Evolutionary conservation across 2,113 vertebrate species (phyloP).

Genomic region (Morphnarchus princeps): DNA sequence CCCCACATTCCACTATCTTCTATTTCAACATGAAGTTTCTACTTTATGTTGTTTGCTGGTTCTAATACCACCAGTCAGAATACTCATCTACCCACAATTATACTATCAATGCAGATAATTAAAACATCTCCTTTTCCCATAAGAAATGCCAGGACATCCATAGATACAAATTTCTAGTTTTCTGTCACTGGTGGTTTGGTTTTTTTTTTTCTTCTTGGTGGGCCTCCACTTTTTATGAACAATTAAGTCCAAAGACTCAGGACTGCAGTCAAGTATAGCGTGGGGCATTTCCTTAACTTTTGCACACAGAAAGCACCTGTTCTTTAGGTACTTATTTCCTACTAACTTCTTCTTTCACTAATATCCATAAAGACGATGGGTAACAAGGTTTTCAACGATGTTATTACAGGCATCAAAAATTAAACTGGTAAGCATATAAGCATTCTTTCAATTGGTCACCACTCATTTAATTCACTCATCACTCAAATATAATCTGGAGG

Average conservation of each 20-base stretch:
- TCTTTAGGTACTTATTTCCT: background rate
- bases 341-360: background rate
- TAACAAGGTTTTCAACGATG: background rate
- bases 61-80: background rate
- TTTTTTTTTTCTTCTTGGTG: background rate
- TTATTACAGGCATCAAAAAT: background rate
- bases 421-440: background rate
- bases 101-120: background rate
- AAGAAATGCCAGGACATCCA: background rate
- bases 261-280: background rate
- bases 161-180: background rate
- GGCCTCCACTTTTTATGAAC: background rate
- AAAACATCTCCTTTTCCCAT: background rate
- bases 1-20: background rate
- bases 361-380: background rate
- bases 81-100: background rate
- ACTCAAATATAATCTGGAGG: background rate
- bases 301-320: background rate
- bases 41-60: background rate
- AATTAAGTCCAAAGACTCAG: background rate
- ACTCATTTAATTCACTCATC: background rate
- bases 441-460: background rate
- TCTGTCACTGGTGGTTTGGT: background rate
- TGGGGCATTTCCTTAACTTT: background rate
- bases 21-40: background rate